Base-by-base conservation (phyloP, 2,888 invertebrate species). In the Agonopterix arenella region DNA sequence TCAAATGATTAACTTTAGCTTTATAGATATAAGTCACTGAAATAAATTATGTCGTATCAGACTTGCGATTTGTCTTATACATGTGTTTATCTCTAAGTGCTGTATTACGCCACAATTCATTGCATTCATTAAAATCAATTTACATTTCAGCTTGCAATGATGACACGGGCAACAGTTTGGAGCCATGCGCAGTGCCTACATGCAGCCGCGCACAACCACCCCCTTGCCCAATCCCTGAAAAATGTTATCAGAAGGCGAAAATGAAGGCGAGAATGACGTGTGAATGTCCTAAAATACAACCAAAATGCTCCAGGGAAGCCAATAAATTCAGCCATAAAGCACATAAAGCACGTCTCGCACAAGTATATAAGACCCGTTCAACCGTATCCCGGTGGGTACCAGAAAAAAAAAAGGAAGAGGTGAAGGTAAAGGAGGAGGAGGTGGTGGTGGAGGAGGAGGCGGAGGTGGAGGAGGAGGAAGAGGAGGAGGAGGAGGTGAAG, bases 151-250 rank as follows among this genome's bases (percentile, higher is more conserved):
- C 43, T 10, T 18, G 18, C 2, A 43, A 47, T 16, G 11, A 9
- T 1, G 43, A 47, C 16, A 5, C 43, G 43, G 36, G 36, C 8
- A 28, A 28, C 5, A 8, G 75, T 61, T 40, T 78, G 52, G 83
- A 82, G 64, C 79, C 84, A 44, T 86, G 86, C 59, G 62, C 85
- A 45, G 80, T 72, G 42, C 81, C 86, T 42, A 65, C 77, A 59
- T 85, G 86, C 66, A 78, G 77, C 55, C 71, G 83, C 55, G 85
- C 82, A 2, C 71, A 78, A 40, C 74, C 80, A 38, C 64, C 78
- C 11, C 81, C 84, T 4, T 86, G 86, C 52, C 73, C 78, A 9
- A 51, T 73, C n/a, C 85, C 83, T 38, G 80, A 84, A 51, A 65
- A 74, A 52, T 88, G 86, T 60, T 84, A 76, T 60, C 68, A 71